A percentile compares a stretch with the other conserved stretches of the same genome.
Conservation (phyloP, 2,888 invertebrate species). For the Trachelus stipa region DNA sequence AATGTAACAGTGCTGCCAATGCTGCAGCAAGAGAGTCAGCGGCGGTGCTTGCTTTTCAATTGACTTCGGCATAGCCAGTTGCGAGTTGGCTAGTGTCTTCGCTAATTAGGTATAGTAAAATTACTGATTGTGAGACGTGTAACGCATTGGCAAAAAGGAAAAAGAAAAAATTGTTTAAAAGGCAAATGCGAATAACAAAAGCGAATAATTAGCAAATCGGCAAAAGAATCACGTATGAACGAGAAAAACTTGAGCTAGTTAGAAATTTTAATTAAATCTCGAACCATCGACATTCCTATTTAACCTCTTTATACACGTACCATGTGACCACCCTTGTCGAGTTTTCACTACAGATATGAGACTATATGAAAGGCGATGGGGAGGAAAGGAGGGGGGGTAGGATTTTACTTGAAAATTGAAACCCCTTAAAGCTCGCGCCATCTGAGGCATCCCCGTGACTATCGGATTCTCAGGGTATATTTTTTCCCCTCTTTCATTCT, state of each 20-base stretch:
- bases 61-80: not conserved
- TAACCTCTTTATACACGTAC: not conserved
- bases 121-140: not conserved
- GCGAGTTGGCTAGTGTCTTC: not conserved
- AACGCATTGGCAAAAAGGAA: not conserved
- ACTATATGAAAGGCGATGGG: not conserved
- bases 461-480: not conserved
- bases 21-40: not conserved
- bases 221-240: not conserved
- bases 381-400: not conserved
- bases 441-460: not conserved
- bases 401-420: not conserved
- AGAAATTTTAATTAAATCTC: not conserved
- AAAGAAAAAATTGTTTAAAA: not conserved
- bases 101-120: not conserved
- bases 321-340: not conserved
- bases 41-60: not conserved
- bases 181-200: too few relatives aligned
- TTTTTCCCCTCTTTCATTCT: not conserved
- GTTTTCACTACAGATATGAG: not conserved
- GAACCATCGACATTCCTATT: not conserved
- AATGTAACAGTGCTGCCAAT: slow-evolving; percentile 31
- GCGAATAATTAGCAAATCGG: not conserved
- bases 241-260: not conserved
- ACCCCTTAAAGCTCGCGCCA: not conserved